A percentile compares a stretch with the other conserved stretches of the same genome.
Conservation (phyloP, 2,797 vertebrate species). For the Gastrophryne carolinensis region DNA sequence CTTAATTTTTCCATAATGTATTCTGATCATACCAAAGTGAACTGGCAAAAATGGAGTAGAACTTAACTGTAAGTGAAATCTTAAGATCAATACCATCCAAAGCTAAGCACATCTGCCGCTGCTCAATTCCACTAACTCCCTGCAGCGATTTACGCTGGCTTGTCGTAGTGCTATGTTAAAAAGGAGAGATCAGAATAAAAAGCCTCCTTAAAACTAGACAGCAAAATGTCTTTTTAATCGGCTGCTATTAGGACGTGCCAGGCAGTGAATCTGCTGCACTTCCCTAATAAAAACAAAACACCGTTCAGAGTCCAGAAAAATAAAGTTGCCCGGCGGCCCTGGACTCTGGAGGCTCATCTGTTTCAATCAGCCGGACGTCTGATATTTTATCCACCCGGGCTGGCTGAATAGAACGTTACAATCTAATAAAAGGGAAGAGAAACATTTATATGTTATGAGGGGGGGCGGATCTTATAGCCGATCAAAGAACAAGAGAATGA, state of each 20-base stretch:
- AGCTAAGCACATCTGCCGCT: background rate
- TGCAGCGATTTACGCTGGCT: too few relatives aligned
- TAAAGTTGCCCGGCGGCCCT: background rate
- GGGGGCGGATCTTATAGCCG: too few relatives aligned
- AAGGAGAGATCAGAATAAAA: too few relatives aligned
- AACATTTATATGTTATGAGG: background rate
- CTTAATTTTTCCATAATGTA: too few relatives aligned
- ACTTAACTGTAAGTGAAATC: too few relatives aligned
- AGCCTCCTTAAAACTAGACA: background rate
- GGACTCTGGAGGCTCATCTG: background rate
- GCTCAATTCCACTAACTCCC: background rate
- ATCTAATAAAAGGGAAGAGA: background rate
- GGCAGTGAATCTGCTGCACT: background rate
- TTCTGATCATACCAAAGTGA: too few relatives aligned
- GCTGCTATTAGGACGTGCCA: background rate
- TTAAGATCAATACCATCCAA: too few relatives aligned
- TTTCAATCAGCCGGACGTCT: background rate
- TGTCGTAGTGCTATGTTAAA: background rate
- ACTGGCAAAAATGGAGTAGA: too few relatives aligned
- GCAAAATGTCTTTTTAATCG: background rate
- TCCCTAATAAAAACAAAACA: background rate
- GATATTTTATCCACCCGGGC: background rate
- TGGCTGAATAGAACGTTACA: background rate
- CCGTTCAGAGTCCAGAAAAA: background rate
- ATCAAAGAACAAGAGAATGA: too few relatives aligned